Percentiles rank a stretch among this genome's conserved stretches.
These are phyloP conservation scores for Lepus europaeus DNA, from an alignment of 2,113 vertebrate species.

Conservation along the genomic window DNA sequence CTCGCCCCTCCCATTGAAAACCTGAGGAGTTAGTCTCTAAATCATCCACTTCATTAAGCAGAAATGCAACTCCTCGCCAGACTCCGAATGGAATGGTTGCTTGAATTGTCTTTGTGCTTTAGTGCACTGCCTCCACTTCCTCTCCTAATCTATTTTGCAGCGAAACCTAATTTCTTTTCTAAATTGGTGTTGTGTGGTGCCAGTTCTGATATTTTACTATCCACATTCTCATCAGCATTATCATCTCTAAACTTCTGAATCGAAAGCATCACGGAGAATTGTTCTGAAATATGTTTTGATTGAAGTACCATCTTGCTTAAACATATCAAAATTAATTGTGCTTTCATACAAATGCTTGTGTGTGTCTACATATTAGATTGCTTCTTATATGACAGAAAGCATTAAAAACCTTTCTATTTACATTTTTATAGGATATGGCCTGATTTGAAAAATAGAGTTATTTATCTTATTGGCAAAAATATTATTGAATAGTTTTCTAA, in stretches of 20 bases:
- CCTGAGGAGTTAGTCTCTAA: conserved; percentile 1
- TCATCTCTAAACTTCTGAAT: conserved; percentile 69
- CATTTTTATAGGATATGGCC: background rate
- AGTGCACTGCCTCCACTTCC: conserved; percentile 49
- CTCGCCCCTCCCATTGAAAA: background rate
- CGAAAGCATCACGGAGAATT: conserved; percentile 62
- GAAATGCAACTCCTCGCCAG: background rate
- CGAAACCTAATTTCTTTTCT: conserved; percentile 72
- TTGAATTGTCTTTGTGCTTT: conserved; percentile 57
- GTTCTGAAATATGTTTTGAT: conserved; percentile 68
- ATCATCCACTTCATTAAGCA: conserved; percentile 65
- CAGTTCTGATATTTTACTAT: conserved; percentile 72
- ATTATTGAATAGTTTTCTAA: background rate
- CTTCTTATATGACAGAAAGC: background rate
- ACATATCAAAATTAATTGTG: conserved; percentile 73
- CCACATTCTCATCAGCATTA: conserved; percentile 73
- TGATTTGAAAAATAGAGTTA: background rate
- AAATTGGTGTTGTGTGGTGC: conserved; percentile 74
- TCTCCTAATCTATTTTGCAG: conserved; percentile 57
- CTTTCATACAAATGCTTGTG: conserved; percentile 53
- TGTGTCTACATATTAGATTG: conserved; percentile 39
- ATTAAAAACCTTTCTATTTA: background rate
- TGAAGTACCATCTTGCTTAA: conserved; percentile 75
- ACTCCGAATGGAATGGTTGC: conserved; percentile 38
- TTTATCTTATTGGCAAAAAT: conserved; percentile 8